Conservation (phyloP, 1,140 invertebrate genomes). For the Chionoecetes opilio region DNA sequence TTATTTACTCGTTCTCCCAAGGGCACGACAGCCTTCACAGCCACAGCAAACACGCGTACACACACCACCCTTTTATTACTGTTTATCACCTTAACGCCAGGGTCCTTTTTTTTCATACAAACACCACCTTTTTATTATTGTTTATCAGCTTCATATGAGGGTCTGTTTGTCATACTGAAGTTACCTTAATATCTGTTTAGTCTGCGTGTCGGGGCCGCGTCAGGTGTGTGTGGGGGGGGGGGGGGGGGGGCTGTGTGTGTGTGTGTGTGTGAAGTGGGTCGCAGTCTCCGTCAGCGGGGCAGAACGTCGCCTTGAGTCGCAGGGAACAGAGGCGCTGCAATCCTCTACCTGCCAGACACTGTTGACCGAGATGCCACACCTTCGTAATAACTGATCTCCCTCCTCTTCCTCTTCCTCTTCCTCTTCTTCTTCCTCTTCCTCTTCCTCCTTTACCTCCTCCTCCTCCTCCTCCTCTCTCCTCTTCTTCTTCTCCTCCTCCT, state of each 20-base stretch:
- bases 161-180: background rate
- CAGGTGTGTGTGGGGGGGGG: background rate
- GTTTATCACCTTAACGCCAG: too few species aligned
- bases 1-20: too few species aligned
- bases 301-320: background rate
- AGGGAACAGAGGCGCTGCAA: background rate
- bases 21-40: too few species aligned
- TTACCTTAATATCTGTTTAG: constrained; percentile 35
- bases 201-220: background rate
- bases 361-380: background rate
- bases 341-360: background rate
- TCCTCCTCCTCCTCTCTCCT: constrained; percentile 20
- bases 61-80: too few species aligned
- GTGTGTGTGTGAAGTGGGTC: too few species aligned
- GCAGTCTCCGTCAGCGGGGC: background rate
- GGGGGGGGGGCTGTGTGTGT: too few species aligned
- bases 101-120: background rate
- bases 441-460: background rate
- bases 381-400: background rate
- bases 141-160: too few species aligned
- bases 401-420: background rate
- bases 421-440: background rate
- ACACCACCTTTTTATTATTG: too few species aligned
- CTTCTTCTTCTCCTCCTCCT: too few species aligned
- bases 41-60: too few species aligned